These are phyloP conservation scores for Xenentodon cancila DNA, from an alignment of 2,797 vertebrate genomes.

Conservation along the genomic window DNA sequence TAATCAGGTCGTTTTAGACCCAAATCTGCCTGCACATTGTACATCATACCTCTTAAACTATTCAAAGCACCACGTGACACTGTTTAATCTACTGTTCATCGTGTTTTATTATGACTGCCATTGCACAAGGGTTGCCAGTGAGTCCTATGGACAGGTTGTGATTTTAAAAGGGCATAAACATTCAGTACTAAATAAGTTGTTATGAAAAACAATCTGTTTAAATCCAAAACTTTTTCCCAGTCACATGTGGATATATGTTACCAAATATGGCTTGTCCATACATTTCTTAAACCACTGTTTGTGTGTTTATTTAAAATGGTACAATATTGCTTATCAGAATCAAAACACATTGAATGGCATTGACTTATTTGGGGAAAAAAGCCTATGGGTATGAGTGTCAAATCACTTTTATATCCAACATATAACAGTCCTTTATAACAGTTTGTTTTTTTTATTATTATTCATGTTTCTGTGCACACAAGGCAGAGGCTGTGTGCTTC, in stretches of 20 bases:
- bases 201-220: constrained; percentile 11
- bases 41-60: not conserved
- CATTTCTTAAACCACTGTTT: no score
- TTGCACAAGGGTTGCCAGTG: constrained; percentile 7
- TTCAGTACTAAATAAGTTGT: constrained; percentile 20
- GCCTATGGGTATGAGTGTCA: constrained; percentile 12
- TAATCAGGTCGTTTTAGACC: no score
- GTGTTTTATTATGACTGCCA: constrained; percentile 26
- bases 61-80: constrained; percentile 9
- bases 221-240: not conserved
- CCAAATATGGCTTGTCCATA: no score
- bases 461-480: not conserved
- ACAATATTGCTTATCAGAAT: no score
- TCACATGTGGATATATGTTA: no score
- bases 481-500: not conserved
- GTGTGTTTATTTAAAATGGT: not conserved
- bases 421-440: constrained; percentile 1
- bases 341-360: no score
- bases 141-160: constrained; percentile 12
- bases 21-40: no score
- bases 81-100: not conserved
- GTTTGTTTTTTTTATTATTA: constrained; percentile 3
- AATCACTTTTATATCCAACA: constrained; percentile 10
- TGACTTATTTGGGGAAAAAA: not conserved
- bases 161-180: constrained; percentile 7